phyloP scores from a whole-genome alignment of 2,888 invertebrate genomes.

The Nomada ferruginata region DNA sequence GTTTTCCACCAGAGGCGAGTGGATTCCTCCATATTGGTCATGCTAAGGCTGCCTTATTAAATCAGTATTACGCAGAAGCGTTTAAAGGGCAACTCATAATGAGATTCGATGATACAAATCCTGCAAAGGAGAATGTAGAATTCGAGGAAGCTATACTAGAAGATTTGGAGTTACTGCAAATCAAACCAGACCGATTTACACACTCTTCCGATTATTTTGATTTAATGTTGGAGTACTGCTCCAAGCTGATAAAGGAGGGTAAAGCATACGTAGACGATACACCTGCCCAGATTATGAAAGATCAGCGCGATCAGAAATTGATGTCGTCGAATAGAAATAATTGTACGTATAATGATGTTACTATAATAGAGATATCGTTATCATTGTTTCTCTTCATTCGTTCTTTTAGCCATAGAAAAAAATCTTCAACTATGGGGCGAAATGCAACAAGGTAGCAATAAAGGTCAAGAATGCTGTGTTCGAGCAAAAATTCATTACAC shows the following conservation, averaged over 20 bases:
- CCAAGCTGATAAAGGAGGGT: conserved; percentile 93
- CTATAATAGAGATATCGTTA: neutral
- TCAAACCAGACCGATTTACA: conserved; percentile 96
- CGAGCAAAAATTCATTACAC: conserved; percentile 99
- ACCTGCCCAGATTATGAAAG: conserved; percentile 96
- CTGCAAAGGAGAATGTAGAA: conserved; percentile 98
- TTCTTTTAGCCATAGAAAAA: conserved; percentile 89
- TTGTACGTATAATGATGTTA: conserved; percentile 85
- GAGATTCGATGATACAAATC: conserved; percentile 99
- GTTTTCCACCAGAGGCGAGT: conserved; percentile 99
- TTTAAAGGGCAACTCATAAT: conserved; percentile 98
- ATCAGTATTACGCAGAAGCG: conserved; percentile 97
- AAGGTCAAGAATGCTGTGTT: conserved; percentile 96
- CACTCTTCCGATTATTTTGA: conserved; percentile 99
- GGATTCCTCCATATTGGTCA: conserved; percentile 99
- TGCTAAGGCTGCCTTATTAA: conserved; percentile 98
- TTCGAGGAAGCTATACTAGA: conserved; percentile 98
- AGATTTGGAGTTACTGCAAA: conserved; percentile 95
- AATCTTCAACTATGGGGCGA: conserved; percentile 96
- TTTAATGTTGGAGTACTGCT: conserved; percentile 94
- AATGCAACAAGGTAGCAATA: conserved; percentile 93
- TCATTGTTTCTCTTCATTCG: neutral
- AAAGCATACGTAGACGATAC: conserved; percentile 99
- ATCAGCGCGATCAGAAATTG: conserved; percentile 94
- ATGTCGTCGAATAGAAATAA: conserved; percentile 95